Base-by-base conservation (phyloP, 2,888 invertebrate species). In the Torymus aiolomorphi region DNA sequence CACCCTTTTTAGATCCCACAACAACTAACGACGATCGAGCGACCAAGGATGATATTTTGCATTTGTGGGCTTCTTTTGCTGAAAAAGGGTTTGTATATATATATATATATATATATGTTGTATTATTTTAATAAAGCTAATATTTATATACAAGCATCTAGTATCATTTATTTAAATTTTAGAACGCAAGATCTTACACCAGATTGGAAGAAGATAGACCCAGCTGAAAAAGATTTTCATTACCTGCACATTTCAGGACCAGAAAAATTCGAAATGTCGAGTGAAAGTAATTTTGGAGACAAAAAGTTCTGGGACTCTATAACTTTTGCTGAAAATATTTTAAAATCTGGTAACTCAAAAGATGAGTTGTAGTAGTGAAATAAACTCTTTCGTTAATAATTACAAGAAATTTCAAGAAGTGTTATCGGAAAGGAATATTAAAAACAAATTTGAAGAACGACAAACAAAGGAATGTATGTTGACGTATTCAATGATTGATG, bases 231-330 rank as follows among this genome's bases (percentile, higher is more conserved):
- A 12, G 90, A 92, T 12, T 84, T 94, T 16, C 86, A 90, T 80
- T 93, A 92, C 86, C 84, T 94, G 77, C 91, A 92, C 57, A 92
- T 94, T 71, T 87, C 89, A 14, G 91, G 91, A 0, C 92, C 93
- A 0, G 89, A 88, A 11, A 87, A 91, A 61, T 83, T 89, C 24
- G 84, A 88, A 56, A 92, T 94, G 91, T 91, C 91, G 76, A 85
- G 88, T 4, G 89, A 88, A 77, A 85, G 88, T 0, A 91, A 93
- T 85, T 91, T 94, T 80, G 94, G 93, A 0, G 91, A 93, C 31
- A 91, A 90, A 49, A 86, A 92, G 56, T 94, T 95, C 89, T 94
- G 94, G 94, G 91, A 92, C 83, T 91, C 91, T 11, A 91, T 94
- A 0, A 92, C 92, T 0, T 92, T 94, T 52, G 86, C 91, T 24